Evolutionary conservation across 2,888 invertebrate species (phyloP).

Genomic region (Galerucella nymphaeae): DNA sequence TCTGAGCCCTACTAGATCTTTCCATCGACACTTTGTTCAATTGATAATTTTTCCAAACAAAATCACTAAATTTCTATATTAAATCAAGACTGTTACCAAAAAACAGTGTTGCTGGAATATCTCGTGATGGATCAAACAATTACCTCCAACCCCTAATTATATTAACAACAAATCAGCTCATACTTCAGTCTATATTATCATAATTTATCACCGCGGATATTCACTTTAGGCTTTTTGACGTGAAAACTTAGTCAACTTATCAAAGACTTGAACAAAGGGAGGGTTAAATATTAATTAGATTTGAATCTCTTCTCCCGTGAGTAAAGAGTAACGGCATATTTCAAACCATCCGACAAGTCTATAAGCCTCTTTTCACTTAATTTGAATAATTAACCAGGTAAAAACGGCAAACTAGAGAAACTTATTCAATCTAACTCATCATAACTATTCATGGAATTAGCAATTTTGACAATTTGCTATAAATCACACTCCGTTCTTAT

Average conservation of each 20-base stretch:
- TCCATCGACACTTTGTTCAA: too few species aligned
- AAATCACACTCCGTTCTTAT: not conserved
- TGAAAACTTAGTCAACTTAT: constrained; percentile 32
- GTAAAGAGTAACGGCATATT: constrained; percentile 31
- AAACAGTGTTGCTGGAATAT: not conserved
- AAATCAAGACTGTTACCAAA: not conserved
- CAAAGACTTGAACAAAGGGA: constrained; percentile 25
- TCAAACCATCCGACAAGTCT: constrained; percentile 34
- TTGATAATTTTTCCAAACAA: too few species aligned
- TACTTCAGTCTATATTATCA: constrained; percentile 28
- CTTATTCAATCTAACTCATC: constrained; percentile 22
- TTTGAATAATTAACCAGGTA: constrained; percentile 32
- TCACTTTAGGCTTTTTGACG: constrained; percentile 32
- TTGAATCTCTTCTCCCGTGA: constrained; percentile 32
- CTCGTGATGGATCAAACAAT: constrained; percentile 1
- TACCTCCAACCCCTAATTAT: constrained; percentile 17
- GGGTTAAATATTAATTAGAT: constrained; percentile 38
- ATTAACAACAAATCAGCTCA: constrained; percentile 30
- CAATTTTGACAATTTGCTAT: constrained; percentile 2
- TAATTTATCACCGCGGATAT: constrained; percentile 29
- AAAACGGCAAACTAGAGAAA: constrained; percentile 19
- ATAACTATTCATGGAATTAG: constrained; percentile 20
- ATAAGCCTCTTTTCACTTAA: constrained; percentile 35
- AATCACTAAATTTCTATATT: too few species aligned
- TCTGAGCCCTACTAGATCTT: too few species aligned